Conservation (phyloP, 2,113 vertebrate species). For the Mobula birostris region DNA sequence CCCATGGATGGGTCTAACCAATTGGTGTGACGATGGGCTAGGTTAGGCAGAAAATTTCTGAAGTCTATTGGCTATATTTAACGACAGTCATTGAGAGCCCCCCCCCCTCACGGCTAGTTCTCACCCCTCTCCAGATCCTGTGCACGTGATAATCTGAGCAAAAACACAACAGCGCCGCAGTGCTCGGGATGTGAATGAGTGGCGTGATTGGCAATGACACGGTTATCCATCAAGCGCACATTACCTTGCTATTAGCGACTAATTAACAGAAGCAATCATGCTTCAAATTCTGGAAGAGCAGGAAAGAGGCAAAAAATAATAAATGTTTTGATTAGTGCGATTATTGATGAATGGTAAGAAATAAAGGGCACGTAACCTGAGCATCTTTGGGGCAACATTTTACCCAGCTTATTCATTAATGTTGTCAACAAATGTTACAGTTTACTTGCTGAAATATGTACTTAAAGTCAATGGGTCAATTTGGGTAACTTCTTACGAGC, state of each 20-base stretch:
- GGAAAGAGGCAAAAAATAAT: constrained; percentile 17
- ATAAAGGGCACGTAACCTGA: constrained; percentile 6
- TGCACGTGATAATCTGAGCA: not conserved
- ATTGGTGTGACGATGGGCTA: constrained; percentile 39
- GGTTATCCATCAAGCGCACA: constrained; percentile 60
- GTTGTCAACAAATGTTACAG: constrained; percentile 32
- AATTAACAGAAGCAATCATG: constrained; percentile 66
- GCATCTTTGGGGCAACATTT: not conserved
- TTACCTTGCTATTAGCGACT: constrained; percentile 69
- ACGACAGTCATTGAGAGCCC: not conserved
- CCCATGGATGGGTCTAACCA: not conserved
- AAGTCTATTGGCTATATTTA: not conserved
- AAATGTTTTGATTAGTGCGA: constrained; percentile 34
- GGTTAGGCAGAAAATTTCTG: constrained; percentile 40
- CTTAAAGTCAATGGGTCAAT: constrained; percentile 16
- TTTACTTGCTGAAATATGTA: not conserved
- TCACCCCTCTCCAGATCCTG: not conserved
- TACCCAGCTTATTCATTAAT: not conserved
- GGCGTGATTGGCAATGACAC: constrained; percentile 56
- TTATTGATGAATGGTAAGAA: constrained; percentile 25
- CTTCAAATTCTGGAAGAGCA: constrained; percentile 48
- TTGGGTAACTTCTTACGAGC: not conserved
- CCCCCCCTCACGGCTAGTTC: not conserved
- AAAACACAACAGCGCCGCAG: constrained; percentile 39
- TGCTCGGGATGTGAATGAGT: constrained; percentile 51